A percentile compares a stretch with the other conserved stretches of the same genome.
These are phyloP conservation scores for Notodonta dromedarius DNA, from an alignment of 2,888 invertebrate species.

Conservation along the genomic window DNA sequence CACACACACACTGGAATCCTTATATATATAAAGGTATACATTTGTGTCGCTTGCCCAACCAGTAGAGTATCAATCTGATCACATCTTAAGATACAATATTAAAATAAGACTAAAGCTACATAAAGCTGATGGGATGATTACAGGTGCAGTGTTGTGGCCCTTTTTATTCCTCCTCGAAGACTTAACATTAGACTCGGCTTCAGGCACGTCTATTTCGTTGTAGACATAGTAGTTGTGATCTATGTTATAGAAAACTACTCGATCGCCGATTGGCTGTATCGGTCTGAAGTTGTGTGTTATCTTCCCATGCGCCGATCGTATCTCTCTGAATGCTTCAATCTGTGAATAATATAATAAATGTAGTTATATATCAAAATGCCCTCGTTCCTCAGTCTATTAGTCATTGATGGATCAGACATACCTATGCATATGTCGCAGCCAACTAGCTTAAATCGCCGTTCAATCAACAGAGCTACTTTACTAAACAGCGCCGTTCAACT, in stretches of 20 bases:
- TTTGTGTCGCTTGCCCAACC: too few species aligned
- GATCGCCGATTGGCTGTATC: constrained; percentile 90
- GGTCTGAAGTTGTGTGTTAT: constrained; percentile 93
- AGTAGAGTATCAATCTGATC: neutral
- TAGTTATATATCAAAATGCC: too few species aligned
- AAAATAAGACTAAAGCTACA: constrained; percentile 30
- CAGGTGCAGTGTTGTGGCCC: constrained; percentile 41
- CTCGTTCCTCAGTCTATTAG: too few species aligned
- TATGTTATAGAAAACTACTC: constrained; percentile 86
- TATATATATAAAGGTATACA: too few species aligned
- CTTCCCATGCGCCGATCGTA: constrained; percentile 86
- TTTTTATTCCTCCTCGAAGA: constrained; percentile 48
- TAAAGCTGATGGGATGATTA: constrained; percentile 20
- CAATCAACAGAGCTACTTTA: too few species aligned
- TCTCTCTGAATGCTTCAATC: constrained; percentile 89
- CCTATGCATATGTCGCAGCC: too few species aligned
- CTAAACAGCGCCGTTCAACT: too few species aligned
- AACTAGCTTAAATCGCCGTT: too few species aligned
- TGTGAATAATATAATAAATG: constrained; percentile 62
- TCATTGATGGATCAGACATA: too few species aligned
- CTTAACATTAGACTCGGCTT: constrained; percentile 45
- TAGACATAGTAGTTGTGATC: constrained; percentile 74
- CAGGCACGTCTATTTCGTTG: constrained; percentile 71
- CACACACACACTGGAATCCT: too few species aligned
- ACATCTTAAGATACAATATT: constrained; percentile 15